Base-by-base conservation (phyloP, 2,797 vertebrate species). In the Otus scops region DNA sequence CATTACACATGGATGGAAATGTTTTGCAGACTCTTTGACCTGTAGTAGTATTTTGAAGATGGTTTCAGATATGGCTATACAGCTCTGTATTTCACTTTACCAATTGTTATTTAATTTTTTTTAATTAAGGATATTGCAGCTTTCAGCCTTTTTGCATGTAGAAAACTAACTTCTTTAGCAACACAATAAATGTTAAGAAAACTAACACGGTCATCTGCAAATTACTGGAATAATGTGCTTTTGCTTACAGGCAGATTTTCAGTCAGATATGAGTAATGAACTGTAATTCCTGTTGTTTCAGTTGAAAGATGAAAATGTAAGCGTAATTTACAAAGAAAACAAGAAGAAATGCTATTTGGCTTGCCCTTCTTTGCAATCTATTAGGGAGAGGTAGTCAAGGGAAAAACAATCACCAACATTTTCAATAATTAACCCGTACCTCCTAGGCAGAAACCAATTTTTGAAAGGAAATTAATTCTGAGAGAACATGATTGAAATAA, bases 171-270 rank as follows among this genome's bases (percentile, higher is more conserved):
- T 90, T 89, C 16, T 89, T 87, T 64, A 87, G 26, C 47, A 53
- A 41, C 41, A 54, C 22, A 76, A 0, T 86, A 75, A 82, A 86
- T 60, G 56, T 88, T 97, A 77, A 65, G 80, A 88, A 81, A 93
- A 73, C 63, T 93, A 80, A 56, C 39, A 60, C 56, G 85, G 93
- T 95, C 83, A 95, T 92, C 83, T 94, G 70, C 92, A 95, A 94
- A 93, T 93, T 84, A 82, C 92, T 92, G 77, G 74, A 92, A 90
- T 94, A 95, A 93, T 84, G 34, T 59, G 63, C 43, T 82, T 86
- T 90, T 95, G 88, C 94, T 96, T 95, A 77, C 77, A 96, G 94
- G 93, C 94, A 94, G 85, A 95, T 96, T 92, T 88, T 92, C 69
- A 73, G 19, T 82, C 65, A 92, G 70, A 95, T 95, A 86, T 6